Conservation (phyloP, 2,888 invertebrate genomes). For the Catocala fraxini region DNA sequence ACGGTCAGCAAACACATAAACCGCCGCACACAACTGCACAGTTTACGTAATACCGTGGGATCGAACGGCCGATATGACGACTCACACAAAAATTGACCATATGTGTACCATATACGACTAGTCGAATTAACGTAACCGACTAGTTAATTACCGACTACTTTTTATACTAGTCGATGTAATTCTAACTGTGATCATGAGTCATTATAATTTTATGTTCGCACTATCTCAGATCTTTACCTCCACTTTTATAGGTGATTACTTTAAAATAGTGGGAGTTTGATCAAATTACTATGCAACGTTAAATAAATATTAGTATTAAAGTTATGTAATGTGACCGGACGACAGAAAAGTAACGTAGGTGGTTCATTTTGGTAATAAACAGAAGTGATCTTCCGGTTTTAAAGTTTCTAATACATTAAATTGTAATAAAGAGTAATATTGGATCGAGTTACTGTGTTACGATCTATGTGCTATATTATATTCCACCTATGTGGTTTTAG, state of each 20-base stretch:
- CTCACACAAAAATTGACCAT: constrained; percentile 48
- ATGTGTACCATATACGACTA: constrained; percentile 36
- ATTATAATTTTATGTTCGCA: constrained; percentile 45
- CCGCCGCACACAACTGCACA: constrained; percentile 32
- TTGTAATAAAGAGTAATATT: constrained; percentile 16
- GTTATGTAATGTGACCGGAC: constrained; percentile 42
- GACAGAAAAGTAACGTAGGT: constrained; percentile 37
- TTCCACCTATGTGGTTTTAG: background rate
- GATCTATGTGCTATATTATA: background rate
- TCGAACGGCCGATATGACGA: constrained; percentile 49
- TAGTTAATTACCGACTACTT: constrained; percentile 44
- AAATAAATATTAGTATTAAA: constrained; percentile 45
- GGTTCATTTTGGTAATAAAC: constrained; percentile 39
- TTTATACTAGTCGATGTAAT: constrained; percentile 47
- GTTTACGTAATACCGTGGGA: constrained; percentile 70
- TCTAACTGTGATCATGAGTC: constrained; percentile 26
- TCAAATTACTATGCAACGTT: constrained; percentile 40
- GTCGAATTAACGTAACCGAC: constrained; percentile 40
- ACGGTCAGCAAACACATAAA: constrained; percentile 38
- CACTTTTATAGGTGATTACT: constrained; percentile 35
- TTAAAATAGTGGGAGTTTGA: constrained; percentile 48
- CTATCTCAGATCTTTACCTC: constrained; percentile 41
- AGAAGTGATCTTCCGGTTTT: constrained; percentile 32
- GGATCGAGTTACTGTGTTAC: constrained; percentile 17
- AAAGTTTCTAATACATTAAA: constrained; percentile 21